Evolutionary conservation across 2,888 invertebrate genomes (phyloP).

Genomic region (Periphyllus acericola): DNA sequence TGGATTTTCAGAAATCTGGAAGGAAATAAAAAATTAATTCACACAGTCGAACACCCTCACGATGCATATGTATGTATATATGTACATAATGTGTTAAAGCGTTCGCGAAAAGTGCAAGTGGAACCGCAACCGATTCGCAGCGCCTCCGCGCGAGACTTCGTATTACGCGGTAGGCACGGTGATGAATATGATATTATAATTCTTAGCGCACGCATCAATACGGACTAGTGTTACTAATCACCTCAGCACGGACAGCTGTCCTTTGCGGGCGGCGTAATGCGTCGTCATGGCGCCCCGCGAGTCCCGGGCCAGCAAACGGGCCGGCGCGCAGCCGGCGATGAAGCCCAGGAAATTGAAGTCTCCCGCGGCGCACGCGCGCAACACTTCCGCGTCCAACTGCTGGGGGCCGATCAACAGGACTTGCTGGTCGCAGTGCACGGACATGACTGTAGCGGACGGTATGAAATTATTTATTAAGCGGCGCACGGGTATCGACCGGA

Average conservation of each 20-base stretch:
- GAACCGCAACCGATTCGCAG: background rate
- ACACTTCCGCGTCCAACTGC: conserved; percentile 55
- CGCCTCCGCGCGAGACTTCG: too few species aligned
- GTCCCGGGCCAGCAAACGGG: conserved; percentile 41
- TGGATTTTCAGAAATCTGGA: conserved; percentile 59
- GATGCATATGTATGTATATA: too few species aligned
- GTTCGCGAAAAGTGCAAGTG: background rate
- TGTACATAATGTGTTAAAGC: background rate
- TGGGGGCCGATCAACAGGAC: conserved; percentile 21
- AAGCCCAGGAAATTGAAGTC: conserved; percentile 62
- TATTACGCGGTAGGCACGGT: too few species aligned
- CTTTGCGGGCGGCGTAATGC: conserved; percentile 64
- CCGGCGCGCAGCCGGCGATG: conserved; percentile 15
- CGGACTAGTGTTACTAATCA: background rate
- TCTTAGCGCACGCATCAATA: background rate
- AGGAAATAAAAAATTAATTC: background rate
- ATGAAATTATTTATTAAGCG: background rate
- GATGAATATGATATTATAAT: background rate
- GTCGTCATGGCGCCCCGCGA: conserved; percentile 62
- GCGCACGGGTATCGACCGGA: background rate
- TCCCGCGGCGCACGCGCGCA: conserved; percentile 63
- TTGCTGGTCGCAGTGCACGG: conserved; percentile 21
- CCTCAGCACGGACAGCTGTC: conserved; percentile 63
- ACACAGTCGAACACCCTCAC: background rate
- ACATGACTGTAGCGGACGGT: conserved; percentile 15